Conservation (phyloP, 2,888 invertebrate genomes). For the Mythimna pallens region DNA sequence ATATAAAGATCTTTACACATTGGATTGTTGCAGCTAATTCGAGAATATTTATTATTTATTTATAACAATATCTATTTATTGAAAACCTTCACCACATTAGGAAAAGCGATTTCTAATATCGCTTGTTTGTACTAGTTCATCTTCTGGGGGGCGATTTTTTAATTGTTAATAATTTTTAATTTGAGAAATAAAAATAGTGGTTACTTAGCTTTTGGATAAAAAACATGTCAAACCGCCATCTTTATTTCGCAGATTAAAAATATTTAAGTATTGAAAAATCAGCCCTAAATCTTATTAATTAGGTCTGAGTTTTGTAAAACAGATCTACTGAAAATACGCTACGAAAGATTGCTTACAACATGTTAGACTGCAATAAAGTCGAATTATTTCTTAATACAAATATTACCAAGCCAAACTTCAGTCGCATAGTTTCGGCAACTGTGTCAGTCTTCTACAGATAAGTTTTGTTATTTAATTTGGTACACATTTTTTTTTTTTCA, state of each 20-base stretch:
- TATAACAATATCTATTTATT: slow-evolving; percentile 4
- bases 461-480: not conserved
- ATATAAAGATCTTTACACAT: slow-evolving; percentile 37
- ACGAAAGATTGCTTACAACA: not conserved
- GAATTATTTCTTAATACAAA: not conserved
- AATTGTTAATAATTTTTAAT: no score
- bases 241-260: no score
- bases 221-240: no score
- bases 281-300: not conserved
- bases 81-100: slow-evolving; percentile 21
- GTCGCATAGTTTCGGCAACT: not conserved
- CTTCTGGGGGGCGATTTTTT: no score
- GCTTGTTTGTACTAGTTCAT: not conserved
- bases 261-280: not conserved
- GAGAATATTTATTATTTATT: slow-evolving; percentile 20
- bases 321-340: not conserved
- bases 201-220: no score
- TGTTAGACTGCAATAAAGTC: not conserved
- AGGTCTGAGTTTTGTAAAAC: not conserved
- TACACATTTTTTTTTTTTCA: not conserved
- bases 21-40: slow-evolving; percentile 40
- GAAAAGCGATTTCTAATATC: not conserved
- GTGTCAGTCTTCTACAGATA: not conserved
- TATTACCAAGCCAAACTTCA: not conserved
- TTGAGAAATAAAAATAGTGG: no score